These are phyloP conservation scores for Calycopis cecrops DNA, from an alignment of 1,140 invertebrate species.

Conservation along the genomic window DNA sequence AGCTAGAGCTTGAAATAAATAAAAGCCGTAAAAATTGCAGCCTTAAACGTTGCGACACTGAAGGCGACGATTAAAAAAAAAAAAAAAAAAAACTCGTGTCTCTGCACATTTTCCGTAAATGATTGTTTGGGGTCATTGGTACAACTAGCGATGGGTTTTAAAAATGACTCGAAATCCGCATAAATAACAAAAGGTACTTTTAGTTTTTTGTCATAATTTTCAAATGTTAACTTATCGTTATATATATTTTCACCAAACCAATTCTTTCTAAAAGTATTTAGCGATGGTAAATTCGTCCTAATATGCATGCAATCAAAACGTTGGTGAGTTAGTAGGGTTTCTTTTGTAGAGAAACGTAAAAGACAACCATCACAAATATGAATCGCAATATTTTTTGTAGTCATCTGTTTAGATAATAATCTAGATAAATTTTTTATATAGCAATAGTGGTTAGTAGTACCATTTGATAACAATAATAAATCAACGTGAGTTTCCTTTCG, in stretches of 20 bases:
- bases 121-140: slow-evolving; percentile 16
- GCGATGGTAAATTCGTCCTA: slow-evolving; percentile 23
- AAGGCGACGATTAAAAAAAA: too few species aligned
- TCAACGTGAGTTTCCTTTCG: slow-evolving; percentile 3
- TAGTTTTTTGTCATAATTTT: slow-evolving; percentile 36
- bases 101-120: slow-evolving; percentile 29
- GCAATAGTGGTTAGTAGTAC: slow-evolving; percentile 9
- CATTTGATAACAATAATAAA: slow-evolving; percentile 6
- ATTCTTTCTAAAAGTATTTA: slow-evolving; percentile 24
- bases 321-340: slow-evolving; percentile 32
- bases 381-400: slow-evolving; percentile 23
- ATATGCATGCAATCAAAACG: slow-evolving; percentile 34
- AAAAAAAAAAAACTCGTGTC: too few species aligned
- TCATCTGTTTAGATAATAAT: slow-evolving; percentile 37
- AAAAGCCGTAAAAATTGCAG: too few species aligned
- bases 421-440: slow-evolving; percentile 33
- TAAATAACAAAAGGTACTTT: slow-evolving; percentile 41
- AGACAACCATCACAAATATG: slow-evolving; percentile 29
- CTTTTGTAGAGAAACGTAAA: slow-evolving; percentile 33
- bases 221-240: slow-evolving; percentile 30
- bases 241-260: slow-evolving; percentile 26
- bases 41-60: too few species aligned
- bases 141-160: slow-evolving; percentile 27
- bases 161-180: slow-evolving; percentile 44
- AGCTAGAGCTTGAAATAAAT: too few species aligned